A percentile compares a stretch with the other conserved stretches of the same genome.
phyloP scores from a whole-genome alignment of 2,797 vertebrate species.

The Heterohyrax brucei region DNA sequence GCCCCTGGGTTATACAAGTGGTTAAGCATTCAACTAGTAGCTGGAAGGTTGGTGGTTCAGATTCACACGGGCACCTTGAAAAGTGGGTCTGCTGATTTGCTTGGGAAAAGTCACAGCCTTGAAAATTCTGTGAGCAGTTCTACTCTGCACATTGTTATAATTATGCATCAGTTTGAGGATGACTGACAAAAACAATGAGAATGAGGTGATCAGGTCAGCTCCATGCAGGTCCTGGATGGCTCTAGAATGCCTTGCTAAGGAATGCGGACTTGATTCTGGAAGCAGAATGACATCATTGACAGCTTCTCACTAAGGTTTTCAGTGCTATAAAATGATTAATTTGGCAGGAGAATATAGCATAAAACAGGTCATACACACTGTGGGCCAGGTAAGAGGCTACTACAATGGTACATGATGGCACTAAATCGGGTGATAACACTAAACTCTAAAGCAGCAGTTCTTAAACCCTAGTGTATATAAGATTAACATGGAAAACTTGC shows the following conservation, averaged over 20 bases:
- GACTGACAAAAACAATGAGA: not conserved
- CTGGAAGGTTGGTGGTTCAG: not conserved
- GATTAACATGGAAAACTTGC: not conserved
- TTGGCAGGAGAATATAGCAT: not conserved
- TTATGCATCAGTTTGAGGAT: no score
- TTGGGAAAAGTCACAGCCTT: not conserved
- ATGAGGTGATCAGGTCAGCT: not conserved
- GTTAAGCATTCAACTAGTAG: not conserved
- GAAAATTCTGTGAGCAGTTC: not conserved
- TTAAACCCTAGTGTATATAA: not conserved
- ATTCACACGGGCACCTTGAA: not conserved
- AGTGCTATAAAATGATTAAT: not conserved
- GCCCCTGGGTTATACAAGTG: not conserved
- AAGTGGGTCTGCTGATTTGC: not conserved
- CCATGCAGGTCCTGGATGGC: not conserved
- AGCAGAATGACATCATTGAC: conserved; percentile 26
- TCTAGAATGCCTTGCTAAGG: conserved; percentile 11
- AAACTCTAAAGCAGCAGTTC: not conserved
- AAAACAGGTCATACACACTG: not conserved
- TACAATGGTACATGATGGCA: not conserved
- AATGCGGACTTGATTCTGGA: conserved; percentile 13
- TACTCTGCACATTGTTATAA: not conserved
- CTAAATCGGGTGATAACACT: not conserved
- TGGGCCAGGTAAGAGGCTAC: not conserved
- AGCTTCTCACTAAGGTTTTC: conserved; percentile 30